These are phyloP conservation scores for Epiperipatus broadwayi DNA, from an alignment of 2,888 invertebrate species.

Conservation along the genomic window DNA sequence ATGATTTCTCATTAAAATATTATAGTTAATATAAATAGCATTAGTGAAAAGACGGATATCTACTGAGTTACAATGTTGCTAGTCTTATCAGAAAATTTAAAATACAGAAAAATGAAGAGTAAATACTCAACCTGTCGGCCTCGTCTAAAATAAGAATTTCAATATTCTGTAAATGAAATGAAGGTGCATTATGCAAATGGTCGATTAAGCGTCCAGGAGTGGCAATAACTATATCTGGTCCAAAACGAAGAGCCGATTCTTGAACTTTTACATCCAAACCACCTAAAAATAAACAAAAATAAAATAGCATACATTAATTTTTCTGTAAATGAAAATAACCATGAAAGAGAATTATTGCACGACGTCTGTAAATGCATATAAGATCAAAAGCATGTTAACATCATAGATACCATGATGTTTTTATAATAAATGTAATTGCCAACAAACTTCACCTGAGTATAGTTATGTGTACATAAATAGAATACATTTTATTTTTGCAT, in stretches of 20 bases:
- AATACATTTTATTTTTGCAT: no score
- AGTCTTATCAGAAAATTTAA: neutral
- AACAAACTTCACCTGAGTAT: no score
- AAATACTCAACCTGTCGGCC: slow-evolving; percentile 53
- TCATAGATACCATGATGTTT: no score
- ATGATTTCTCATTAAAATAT: no score
- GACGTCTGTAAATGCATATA: no score
- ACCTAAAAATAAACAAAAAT: slow-evolving; percentile 28
- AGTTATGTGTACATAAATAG: no score
- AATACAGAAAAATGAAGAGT: neutral
- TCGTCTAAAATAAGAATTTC: slow-evolving; percentile 67
- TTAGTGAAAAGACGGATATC: neutral
- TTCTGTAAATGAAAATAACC: no score
- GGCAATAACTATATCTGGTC: slow-evolving; percentile 91
- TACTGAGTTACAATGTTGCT: no score
- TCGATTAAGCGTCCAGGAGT: slow-evolving; percentile 95
- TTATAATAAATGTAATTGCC: no score
- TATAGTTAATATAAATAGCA: no score
- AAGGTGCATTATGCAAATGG: slow-evolving; percentile 84
- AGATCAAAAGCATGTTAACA: no score
- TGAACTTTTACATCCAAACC: slow-evolving; percentile 35
- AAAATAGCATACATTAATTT: neutral
- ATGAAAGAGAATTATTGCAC: no score
- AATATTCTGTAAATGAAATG: slow-evolving; percentile 64
- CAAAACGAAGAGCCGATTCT: slow-evolving; percentile 43